Base-by-base conservation (phyloP, 2,797 vertebrate species). In the Chaunax sp. region DNA sequence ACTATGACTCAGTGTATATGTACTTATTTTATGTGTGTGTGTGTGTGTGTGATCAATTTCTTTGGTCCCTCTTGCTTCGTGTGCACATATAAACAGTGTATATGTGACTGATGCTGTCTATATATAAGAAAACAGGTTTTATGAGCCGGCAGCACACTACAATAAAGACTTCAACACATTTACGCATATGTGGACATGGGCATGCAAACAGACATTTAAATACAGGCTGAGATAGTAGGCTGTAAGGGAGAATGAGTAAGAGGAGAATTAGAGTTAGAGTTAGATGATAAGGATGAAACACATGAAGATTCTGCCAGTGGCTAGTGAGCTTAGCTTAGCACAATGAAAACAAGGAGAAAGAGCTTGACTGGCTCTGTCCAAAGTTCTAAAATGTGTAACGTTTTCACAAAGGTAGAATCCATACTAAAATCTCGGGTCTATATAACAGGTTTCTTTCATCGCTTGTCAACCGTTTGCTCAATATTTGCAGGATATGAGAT, bases 1-100 rank as follows among this genome's bases (percentile, higher is more conserved):
- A 25, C 23, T 23, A 44, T 83, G 62, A 79, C 64, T 72, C 51
- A 70, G 30, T 50, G 20, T 67, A 38, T 33, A 23, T 38, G 51
- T 50, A 40, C 26, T 5, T 37, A 9, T n/a, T n/a, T n/a, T n/a
- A n/a, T n/a, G n/a, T n/a, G n/a, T n/a, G n/a, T 50, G 25, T 53
- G 22, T 64, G 25, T 40, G 26, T 38, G 52, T 60, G 38, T 30
- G 7, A 25, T 53, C 33, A 63, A 25, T 28, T 61, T 58, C 13
- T 44, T 37, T 25, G 4, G 10, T 10, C 15, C n/a, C 8, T 43
- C 11, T 52, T 53, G 16, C 10, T 54, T 33, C 26, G 25, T n/a
- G 14, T 50, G 53, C 20, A 15, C 28, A 19, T 25, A 5, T 28
- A 55, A 56, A 35, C 40, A 49, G 11, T 25, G 25, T 28, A 19